phyloP scores from a whole-genome alignment of 2,888 invertebrate species.

The Rugalucina vietnamica region DNA sequence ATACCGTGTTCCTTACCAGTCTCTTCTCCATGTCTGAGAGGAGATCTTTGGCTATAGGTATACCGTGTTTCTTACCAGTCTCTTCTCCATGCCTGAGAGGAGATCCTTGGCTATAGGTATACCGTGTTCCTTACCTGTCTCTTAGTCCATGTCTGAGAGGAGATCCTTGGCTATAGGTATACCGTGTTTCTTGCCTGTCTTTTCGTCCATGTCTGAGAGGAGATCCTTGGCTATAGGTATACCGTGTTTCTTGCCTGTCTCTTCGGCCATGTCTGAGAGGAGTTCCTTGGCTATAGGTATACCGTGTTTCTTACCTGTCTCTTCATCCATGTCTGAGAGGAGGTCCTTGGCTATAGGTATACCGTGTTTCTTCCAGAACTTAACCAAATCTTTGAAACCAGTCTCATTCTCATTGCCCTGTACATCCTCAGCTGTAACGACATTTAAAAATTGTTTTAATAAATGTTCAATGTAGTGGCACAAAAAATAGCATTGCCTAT shows the following conservation, averaged over 20 bases:
- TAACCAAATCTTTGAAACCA: constrained; percentile 63
- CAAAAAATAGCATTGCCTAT: no score
- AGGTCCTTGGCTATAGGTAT: constrained; percentile 65
- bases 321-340: constrained; percentile 61
- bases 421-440: constrained; percentile 48
- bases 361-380: constrained; percentile 72
- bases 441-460: no score
- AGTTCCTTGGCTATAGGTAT: constrained; percentile 65
- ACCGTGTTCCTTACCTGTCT: constrained; percentile 65
- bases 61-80: constrained; percentile 69
- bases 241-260: constrained; percentile 66
- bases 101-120: constrained; percentile 64
- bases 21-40: constrained; percentile 63
- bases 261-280: constrained; percentile 61
- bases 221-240: constrained; percentile 64
- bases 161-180: constrained; percentile 64
- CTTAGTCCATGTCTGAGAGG: constrained; percentile 61
- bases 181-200: constrained; percentile 66
- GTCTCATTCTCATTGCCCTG: constrained; percentile 25
- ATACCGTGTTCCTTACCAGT: constrained; percentile 66
- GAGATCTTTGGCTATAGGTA: constrained; percentile 62
- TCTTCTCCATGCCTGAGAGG: constrained; percentile 63
- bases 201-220: constrained; percentile 61
- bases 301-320: constrained; percentile 64
- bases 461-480: no score